Conservation (phyloP, 2,888 invertebrate genomes). For the Conomelus anceps region DNA sequence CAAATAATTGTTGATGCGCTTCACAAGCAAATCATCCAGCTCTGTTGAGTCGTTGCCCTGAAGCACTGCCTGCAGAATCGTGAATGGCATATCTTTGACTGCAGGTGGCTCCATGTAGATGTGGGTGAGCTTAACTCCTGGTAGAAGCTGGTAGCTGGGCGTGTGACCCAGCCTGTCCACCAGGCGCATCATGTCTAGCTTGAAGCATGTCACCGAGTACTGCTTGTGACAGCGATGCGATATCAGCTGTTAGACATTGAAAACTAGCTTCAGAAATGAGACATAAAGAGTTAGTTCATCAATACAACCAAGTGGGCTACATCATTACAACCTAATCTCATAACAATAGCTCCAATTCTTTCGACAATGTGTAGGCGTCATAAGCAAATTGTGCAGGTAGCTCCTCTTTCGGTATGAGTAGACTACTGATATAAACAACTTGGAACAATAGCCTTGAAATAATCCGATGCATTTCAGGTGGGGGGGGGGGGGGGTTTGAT, state of each 20-base stretch:
- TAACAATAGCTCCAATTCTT: too few species aligned
- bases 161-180: conserved; percentile 66
- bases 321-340: too few species aligned
- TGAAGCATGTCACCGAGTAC: conserved; percentile 67
- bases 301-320: too few species aligned
- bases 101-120: conserved; percentile 14
- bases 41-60: conserved; percentile 25
- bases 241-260: conserved; percentile 13
- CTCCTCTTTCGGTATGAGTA: too few species aligned
- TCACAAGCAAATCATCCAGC: conserved; percentile 29
- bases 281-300: too few species aligned
- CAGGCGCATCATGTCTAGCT: conserved; percentile 68
- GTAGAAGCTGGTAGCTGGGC: conserved; percentile 60
- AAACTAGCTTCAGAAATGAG: too few species aligned
- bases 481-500: too few species aligned
- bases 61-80: conserved; percentile 4
- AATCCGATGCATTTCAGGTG: too few species aligned
- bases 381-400: too few species aligned
- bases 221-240: conserved; percentile 45
- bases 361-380: too few species aligned
- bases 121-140: conserved; percentile 53
- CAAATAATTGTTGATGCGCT: conserved; percentile 32
- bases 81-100: conserved; percentile 12
- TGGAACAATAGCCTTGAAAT: too few species aligned
- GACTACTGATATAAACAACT: too few species aligned